Evolutionary conservation across 2,113 vertebrate genomes (phyloP).

Genomic region (Xiphophorus couchianus): DNA sequence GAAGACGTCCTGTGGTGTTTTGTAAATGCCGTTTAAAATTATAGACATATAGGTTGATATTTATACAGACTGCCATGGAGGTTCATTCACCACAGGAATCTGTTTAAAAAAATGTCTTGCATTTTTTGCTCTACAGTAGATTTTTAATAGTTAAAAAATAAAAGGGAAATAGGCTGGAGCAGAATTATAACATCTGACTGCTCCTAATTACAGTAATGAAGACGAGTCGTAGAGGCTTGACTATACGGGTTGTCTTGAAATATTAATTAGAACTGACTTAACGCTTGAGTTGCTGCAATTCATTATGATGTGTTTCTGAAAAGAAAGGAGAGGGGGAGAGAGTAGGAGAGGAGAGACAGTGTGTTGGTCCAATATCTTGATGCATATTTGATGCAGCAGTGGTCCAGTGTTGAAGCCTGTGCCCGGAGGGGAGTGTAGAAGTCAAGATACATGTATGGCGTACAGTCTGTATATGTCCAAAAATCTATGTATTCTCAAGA

Average conservation of each 20-base stretch:
- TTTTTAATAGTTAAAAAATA: background rate
- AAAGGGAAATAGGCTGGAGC: background rate
- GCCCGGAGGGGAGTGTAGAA: background rate
- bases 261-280: slow-evolving; percentile 47
- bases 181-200: slow-evolving; percentile 3
- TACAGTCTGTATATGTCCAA: background rate
- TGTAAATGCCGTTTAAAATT: too few species aligned
- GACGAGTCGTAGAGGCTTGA: slow-evolving; percentile 3
- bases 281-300: slow-evolving; percentile 39
- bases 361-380: slow-evolving; percentile 11
- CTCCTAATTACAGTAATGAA: slow-evolving; percentile 12
- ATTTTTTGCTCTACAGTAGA: background rate
- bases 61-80: too few species aligned
- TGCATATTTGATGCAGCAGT: slow-evolving; percentile 16
- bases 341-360: background rate
- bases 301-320: slow-evolving; percentile 32
- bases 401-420: background rate
- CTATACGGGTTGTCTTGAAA: slow-evolving; percentile 35
- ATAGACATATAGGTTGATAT: too few species aligned
- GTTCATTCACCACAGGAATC: too few species aligned
- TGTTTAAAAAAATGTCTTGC: background rate
- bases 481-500: background rate
- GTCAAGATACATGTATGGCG: background rate
- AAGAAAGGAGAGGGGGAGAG: background rate
- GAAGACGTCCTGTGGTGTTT: too few species aligned